These are phyloP conservation scores for Euwallacea fornicatus DNA, from an alignment of 1,140 invertebrate genomes.

Conservation along the genomic window DNA sequence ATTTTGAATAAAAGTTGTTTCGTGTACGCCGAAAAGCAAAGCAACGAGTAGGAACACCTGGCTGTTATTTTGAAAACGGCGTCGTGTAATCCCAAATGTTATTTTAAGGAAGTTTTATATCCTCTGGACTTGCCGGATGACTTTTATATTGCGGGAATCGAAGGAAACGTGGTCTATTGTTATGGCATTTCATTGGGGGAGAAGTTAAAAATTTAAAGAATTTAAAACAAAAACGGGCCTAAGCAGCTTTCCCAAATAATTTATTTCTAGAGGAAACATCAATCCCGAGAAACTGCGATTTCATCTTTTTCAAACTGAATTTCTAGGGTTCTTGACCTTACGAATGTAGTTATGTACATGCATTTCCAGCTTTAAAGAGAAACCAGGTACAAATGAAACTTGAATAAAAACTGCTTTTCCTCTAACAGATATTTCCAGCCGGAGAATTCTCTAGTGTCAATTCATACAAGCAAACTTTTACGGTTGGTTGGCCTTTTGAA, in stretches of 20 bases:
- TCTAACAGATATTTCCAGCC: slow-evolving; percentile 4
- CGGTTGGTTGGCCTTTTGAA: slow-evolving; percentile 13
- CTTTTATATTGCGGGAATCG: slow-evolving; percentile 6
- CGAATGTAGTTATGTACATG: no score
- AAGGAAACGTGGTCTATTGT: slow-evolving; percentile 12
- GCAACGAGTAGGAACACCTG: slow-evolving; percentile 28
- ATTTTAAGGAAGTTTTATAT: slow-evolving; percentile 36
- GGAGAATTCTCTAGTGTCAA: slow-evolving; percentile 10
- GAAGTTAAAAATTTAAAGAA: slow-evolving; percentile 12
- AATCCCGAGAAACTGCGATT: not conserved
- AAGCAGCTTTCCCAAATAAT: slow-evolving; percentile 19
- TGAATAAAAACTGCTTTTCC: not conserved
- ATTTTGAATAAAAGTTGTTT: slow-evolving; percentile 23
- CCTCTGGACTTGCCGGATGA: slow-evolving; percentile 14
- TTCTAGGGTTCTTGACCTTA: no score
- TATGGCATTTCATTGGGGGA: slow-evolving; percentile 24
- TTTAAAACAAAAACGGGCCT: slow-evolving; percentile 20
- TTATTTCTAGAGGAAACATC: slow-evolving; percentile 17
- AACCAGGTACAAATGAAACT: slow-evolving; percentile 4
- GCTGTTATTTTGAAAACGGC: slow-evolving; percentile 31
- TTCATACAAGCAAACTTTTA: slow-evolving; percentile 19
- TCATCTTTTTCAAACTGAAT: not conserved
- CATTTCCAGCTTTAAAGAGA: no score
- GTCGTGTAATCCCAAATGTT: slow-evolving; percentile 36
- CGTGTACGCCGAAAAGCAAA: slow-evolving; percentile 6